Base-by-base conservation (phyloP, 2,888 invertebrate genomes). In the Ceratothoa steindachneri region DNA sequence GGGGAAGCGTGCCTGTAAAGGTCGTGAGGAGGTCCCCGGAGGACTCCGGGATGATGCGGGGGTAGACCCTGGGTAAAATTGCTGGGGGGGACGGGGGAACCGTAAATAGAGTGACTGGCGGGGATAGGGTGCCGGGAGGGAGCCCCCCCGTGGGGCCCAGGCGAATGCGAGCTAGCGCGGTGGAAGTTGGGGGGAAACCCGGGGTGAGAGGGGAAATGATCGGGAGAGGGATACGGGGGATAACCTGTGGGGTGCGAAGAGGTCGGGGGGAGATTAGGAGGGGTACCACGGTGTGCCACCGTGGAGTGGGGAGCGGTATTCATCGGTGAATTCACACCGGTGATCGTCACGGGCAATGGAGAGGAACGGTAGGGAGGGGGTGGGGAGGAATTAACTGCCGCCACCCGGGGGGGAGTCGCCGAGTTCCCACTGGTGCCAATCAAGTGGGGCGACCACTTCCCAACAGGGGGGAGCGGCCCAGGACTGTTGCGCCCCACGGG, bases 11-110 rank as follows among this genome's bases (percentile, higher is more conserved):
- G 68, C 55, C 75, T 75, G 60, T 78, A 78, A 24, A 78, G 66
- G 31, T 78, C 78, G 67, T 78, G 78, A 24, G 72, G 75, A 24
- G 78, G 78, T 2, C 78, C 78, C 31, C 78, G 67, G 31, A 78
- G 65, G 15, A 78, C 78, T 28, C 78, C 75, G 28, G 78, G 75
- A 41, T 78, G 78, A 30, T 74, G 69, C 30, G 71, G 31, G 28
- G 76, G 60, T 24, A 73, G 65, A 29, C 76, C 73, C 31, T 73
- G 67, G 29, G 72, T 55, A 24, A 27, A 41, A 65, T 67, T 69
- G 15, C 68, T 64, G 31, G 24, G 67, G n/a, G 67, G 15, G 22
- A 67, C 67, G 24, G 67, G 31, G 9, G 67, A 15, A 22, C 3
- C 67, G 29, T 67, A 67, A 27, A 29, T 22, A n/a, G 67, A 30